Evolutionary conservation across 2,113 vertebrate genomes (phyloP).

Genomic region (Pungitius pungitius): DNA sequence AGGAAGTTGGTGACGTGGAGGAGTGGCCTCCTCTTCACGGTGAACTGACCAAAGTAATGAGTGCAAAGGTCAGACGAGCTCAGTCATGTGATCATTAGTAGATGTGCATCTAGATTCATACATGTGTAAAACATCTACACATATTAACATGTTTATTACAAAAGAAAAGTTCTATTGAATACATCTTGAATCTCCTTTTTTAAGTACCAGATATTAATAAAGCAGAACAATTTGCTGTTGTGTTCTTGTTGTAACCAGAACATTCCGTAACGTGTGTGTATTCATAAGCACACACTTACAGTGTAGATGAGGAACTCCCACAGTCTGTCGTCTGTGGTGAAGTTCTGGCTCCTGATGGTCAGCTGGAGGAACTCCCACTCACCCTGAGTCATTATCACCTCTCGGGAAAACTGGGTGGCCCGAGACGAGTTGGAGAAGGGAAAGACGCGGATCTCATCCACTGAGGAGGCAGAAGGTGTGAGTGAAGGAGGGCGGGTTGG

Average conservation of each 20-base stretch:
- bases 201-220: too few relatives aligned
- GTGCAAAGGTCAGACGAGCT: constrained; percentile 1
- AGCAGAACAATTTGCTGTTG: too few relatives aligned
- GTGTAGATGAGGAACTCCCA: constrained; percentile 69
- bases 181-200: too few relatives aligned
- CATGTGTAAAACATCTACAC: too few relatives aligned
- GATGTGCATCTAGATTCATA: too few relatives aligned
- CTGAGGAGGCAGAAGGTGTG: constrained; percentile 34
- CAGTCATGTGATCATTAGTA: too few relatives aligned
- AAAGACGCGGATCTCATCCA: constrained; percentile 35
- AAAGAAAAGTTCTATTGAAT: too few relatives aligned
- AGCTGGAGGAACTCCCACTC: constrained; percentile 75
- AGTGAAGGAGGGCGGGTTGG: not conserved
- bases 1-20: constrained; percentile 84
- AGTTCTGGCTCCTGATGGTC: constrained; percentile 33
- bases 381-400: constrained; percentile 64
- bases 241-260: too few relatives aligned
- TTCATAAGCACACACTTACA: constrained; percentile 24
- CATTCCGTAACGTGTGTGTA: not conserved
- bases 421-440: constrained; percentile 70
- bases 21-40: constrained; percentile 77
- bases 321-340: not conserved
- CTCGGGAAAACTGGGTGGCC: constrained; percentile 62
- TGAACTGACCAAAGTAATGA: constrained; percentile 72
- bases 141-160: too few relatives aligned